A percentile compares a stretch with the other conserved stretches of the same genome.
These are phyloP conservation scores for Charanyca ferruginea DNA, from an alignment of 2,888 invertebrate genomes.

Conservation along the genomic window DNA sequence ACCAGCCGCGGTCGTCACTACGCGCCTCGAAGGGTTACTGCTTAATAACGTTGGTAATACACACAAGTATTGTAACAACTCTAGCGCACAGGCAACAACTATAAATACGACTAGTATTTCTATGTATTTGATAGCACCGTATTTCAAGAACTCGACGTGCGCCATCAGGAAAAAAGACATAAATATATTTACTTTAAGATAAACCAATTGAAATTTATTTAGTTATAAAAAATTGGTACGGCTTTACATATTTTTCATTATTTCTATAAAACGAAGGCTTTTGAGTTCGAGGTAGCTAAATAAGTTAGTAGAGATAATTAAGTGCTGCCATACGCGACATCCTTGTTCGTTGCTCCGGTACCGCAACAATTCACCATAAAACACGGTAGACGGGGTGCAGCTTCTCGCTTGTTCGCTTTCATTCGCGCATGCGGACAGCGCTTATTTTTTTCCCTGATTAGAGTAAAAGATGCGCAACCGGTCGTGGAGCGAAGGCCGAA, in stretches of 20 bases:
- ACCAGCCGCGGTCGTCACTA: slow-evolving; percentile 85
- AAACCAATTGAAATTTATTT: slow-evolving; percentile 26
- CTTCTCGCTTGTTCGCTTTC: slow-evolving; percentile 86
- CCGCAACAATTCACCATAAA: slow-evolving; percentile 87
- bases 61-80: slow-evolving; percentile 23
- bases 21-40: slow-evolving; percentile 77
- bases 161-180: not conserved
- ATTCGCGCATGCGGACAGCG: slow-evolving; percentile 83
- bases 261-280: slow-evolving; percentile 6
- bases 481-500: slow-evolving; percentile 87
- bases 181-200: slow-evolving; percentile 4
- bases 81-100: slow-evolving; percentile 9
- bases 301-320: slow-evolving; percentile 43
- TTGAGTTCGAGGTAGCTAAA: slow-evolving; percentile 24
- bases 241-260: not conserved
- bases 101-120: slow-evolving; percentile 26
- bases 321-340: slow-evolving; percentile 58
- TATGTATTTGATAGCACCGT: slow-evolving; percentile 5
- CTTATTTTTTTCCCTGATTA: slow-evolving; percentile 89
- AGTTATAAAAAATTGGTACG: slow-evolving; percentile 25
- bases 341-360: slow-evolving; percentile 75
- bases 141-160: slow-evolving; percentile 10
- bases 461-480: slow-evolving; percentile 90
- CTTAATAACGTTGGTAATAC: slow-evolving; percentile 63
- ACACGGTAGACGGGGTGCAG: slow-evolving; percentile 81